Evolutionary conservation across 2,888 invertebrate species (phyloP), one percentile per base, ranked within the genome.

Genomic region (Mesochorus sp.): DNA sequence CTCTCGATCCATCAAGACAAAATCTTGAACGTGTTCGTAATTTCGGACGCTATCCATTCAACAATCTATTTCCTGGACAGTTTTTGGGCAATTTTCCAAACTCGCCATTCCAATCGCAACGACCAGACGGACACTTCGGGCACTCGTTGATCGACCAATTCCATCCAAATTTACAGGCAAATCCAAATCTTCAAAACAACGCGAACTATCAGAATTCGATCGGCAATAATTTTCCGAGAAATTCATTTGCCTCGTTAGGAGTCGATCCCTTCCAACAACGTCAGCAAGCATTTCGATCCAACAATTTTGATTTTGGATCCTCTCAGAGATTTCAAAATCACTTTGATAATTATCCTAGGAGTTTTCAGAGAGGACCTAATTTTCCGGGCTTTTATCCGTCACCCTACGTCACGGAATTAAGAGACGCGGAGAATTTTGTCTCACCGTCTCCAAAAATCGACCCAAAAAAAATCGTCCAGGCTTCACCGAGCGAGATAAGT

Each of bases 241-340:
- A 74, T 37, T 37, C 34, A n/a, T 70, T 66, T 37, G 73, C 64
- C 61, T 14, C 67, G 0, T 17, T 61, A 5, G 70, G 24, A n/a
- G n/a, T n/a, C 6, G 66, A 79, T 79, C 49, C 64, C 0, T 71
- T 66, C 6, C 70, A 71, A 14, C 77, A 62, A 31, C 70, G 79
- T 10, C 78, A 80, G 17, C 77, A 80, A 21, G 53, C 44, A 2
- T 75, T 75, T 17, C 66, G 75, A 0, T 59, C 76, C n/a, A 81
- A 81, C 24, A 75, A 76, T 10, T 79, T 76, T n/a, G 80, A 80
- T 28, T 80, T 77, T 19, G 44, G 47, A 12, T 31, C 76, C 0
- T 67, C 72, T 1, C 80, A 81, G 12, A 64, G 80, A 42, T 80
- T 79, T 31, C 81, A 79, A 51, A 79, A 79, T 73, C 61, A 53